Conservation (phyloP, 2,888 invertebrate genomes). For the Hedya salicella region DNA sequence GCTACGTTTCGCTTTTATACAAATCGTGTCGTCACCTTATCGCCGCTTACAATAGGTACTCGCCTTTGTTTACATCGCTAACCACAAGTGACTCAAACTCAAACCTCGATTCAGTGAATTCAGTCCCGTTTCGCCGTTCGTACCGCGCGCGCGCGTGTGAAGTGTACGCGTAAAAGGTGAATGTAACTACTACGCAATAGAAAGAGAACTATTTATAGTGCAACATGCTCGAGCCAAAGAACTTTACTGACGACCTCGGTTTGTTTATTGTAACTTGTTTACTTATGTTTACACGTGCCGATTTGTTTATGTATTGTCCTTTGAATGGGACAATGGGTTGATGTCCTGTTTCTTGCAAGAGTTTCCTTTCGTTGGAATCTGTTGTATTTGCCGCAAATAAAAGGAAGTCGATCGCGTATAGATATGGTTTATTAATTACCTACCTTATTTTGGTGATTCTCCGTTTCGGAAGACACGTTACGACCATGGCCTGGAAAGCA, state of each 20-base stretch:
- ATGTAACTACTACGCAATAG: conserved; percentile 44
- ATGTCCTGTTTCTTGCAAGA: neutral
- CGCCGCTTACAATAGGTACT: too few relatives aligned
- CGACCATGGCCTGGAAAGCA: too few relatives aligned
- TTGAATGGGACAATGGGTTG: neutral
- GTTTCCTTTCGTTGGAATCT: neutral
- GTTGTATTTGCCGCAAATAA: too few relatives aligned
- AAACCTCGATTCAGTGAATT: conserved; percentile 10
- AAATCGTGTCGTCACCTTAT: neutral
- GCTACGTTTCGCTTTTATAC: too few relatives aligned
- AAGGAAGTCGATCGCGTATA: too few relatives aligned
- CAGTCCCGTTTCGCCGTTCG: conserved; percentile 63
- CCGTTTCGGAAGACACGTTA: too few relatives aligned
- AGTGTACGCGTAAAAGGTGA: conserved; percentile 36
- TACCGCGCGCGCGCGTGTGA: conserved; percentile 57
- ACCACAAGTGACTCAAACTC: conserved; percentile 37
- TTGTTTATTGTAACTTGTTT: conserved; percentile 52
- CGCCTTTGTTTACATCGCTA: conserved; percentile 52
- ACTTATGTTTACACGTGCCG: conserved; percentile 40
- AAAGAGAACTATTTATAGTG: conserved; percentile 44
- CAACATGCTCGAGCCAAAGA: conserved; percentile 61
- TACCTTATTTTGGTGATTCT: too few relatives aligned
- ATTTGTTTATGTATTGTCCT: conserved; percentile 25
- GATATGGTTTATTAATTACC: too few relatives aligned
- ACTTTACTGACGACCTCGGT: conserved; percentile 59